A percentile compares a stretch with the other conserved stretches of the same genome.
Evolutionary conservation across 1,140 invertebrate genomes (phyloP).

Genomic region (Potamilus streckersoni): DNA sequence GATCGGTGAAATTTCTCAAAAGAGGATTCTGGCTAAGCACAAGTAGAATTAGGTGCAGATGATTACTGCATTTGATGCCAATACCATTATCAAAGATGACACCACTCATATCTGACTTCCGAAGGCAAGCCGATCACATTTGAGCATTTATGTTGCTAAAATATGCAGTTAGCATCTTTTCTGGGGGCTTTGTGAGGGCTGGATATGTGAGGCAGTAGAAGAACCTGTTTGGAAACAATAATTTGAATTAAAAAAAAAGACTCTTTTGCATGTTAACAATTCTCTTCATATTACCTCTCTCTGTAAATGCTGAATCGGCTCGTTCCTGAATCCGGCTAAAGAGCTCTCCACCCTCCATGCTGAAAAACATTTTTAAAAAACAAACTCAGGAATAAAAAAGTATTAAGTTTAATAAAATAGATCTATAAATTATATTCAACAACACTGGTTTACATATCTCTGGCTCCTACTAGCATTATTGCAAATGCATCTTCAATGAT

Average conservation of each 20-base stretch:
- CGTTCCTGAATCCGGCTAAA: slow-evolving; percentile 97
- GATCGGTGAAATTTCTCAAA: background rate
- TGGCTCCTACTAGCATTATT: background rate
- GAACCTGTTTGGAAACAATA: no score
- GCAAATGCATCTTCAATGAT: background rate
- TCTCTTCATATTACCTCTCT: slow-evolving; percentile 79
- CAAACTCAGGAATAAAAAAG: background rate
- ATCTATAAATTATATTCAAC: background rate
- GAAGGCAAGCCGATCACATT: no score
- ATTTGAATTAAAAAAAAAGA: no score
- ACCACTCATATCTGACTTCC: no score
- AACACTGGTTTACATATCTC: background rate
- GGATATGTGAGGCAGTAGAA: no score
- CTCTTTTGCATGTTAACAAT: background rate
- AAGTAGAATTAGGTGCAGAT: background rate
- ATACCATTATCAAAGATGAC: background rate
- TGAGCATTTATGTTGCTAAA: no score
- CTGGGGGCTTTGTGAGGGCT: no score
- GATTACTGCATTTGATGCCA: background rate
- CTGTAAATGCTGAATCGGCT: slow-evolving; percentile 92
- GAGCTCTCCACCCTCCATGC: slow-evolving; percentile 97
- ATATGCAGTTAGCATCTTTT: no score
- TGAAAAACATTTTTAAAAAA: slow-evolving; percentile 66
- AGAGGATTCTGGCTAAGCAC: background rate
- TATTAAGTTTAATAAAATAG: background rate